Conservation (phyloP, 2,888 invertebrate genomes). For the Buathra laborator region DNA sequence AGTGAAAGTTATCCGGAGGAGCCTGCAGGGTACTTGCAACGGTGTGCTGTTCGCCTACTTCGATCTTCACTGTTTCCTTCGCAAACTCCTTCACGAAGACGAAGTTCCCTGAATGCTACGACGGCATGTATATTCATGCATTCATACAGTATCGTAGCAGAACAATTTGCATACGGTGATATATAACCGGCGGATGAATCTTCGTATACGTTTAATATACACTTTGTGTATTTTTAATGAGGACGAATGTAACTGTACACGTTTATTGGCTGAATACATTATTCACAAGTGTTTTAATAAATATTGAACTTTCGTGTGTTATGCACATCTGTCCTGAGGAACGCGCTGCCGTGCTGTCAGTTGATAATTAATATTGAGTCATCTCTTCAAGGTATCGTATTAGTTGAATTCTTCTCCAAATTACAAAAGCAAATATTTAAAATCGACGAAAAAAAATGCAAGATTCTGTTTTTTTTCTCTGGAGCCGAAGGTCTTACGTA, state of each 20-base stretch:
- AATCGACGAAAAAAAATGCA: not conserved
- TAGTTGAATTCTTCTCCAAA: not conserved
- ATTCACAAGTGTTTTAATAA: not conserved
- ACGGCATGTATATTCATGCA: constrained; percentile 24
- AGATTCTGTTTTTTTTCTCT: not conserved
- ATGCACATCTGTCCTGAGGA: not conserved
- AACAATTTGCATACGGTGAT: constrained; percentile 35
- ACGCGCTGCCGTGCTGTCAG: not conserved
- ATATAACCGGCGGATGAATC: constrained; percentile 23
- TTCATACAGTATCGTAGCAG: not conserved
- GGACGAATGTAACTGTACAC: not conserved
- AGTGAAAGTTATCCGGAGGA: constrained; percentile 78
- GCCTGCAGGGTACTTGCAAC: constrained; percentile 57
- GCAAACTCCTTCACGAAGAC: constrained; percentile 35
- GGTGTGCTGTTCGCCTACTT: constrained; percentile 27
- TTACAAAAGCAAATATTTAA: not conserved
- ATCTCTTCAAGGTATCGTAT: not conserved
- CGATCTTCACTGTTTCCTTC: constrained; percentile 44
- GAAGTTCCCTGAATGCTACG: constrained; percentile 12
- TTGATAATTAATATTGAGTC: not conserved
- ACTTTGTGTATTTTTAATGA: constrained; percentile 23
- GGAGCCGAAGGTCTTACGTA: too few relatives aligned
- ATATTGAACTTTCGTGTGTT: not conserved
- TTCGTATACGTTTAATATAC: not conserved
- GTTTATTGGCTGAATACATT: constrained; percentile 12